phyloP scores from a whole-genome alignment of 2,113 vertebrate species.

The Pogona vitticeps region DNA sequence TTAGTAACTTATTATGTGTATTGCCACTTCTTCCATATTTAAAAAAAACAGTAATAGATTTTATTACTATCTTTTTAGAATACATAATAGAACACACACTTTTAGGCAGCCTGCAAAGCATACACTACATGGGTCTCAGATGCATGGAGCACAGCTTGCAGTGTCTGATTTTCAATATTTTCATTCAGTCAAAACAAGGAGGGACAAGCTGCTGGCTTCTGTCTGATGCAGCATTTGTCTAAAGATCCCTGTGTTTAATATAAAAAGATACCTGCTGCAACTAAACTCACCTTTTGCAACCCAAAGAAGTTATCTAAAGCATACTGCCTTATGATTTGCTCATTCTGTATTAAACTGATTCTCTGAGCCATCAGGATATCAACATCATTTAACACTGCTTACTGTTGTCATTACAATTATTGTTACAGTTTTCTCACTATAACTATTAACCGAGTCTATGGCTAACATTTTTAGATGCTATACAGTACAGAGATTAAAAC shows the following conservation, averaged over 20 bases:
- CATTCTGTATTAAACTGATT: neutral
- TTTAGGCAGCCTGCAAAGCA: neutral
- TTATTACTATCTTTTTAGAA: neutral
- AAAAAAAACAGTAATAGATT: neutral
- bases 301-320: neutral
- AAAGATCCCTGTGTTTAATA: no score
- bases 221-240: no score
- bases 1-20: neutral
- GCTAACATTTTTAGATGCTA: neutral
- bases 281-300: no score
- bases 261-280: no score
- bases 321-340: neutral
- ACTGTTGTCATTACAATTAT: no score
- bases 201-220: no score
- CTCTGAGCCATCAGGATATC: neutral
- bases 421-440: no score
- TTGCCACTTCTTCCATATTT: neutral
- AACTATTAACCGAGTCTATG: neutral
- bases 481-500: no score
- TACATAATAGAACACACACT: fast-evolving
- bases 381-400: no score
- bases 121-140: neutral
- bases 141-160: neutral
- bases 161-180: neutral
- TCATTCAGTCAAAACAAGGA: neutral